These are phyloP conservation scores for Paralichthys olivaceus DNA, from an alignment of 2,113 vertebrate species.

Conservation along the genomic window DNA sequence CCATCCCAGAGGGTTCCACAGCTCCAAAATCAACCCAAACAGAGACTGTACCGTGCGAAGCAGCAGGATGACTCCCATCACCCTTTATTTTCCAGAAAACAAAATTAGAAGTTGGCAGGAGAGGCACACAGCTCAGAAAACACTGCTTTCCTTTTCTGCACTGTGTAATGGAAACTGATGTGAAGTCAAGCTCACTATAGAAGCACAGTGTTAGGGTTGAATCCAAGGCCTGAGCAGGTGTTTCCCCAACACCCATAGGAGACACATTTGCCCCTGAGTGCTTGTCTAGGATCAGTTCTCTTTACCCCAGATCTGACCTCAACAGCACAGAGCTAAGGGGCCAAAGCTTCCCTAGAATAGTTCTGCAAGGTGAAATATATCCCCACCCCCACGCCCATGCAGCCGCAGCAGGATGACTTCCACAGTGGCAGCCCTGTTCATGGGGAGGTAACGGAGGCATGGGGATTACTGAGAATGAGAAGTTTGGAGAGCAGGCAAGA, in stretches of 20 bases:
- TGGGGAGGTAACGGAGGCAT: not conserved
- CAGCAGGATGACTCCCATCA: slow-evolving; percentile 25
- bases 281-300: slow-evolving; percentile 22
- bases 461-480: slow-evolving; percentile 17
- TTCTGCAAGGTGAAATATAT: not conserved
- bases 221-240: slow-evolving; percentile 45
- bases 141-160: slow-evolving; percentile 33
- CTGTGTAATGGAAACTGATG: slow-evolving; percentile 41
- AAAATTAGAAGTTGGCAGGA: slow-evolving; percentile 49
- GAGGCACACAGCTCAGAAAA: slow-evolving; percentile 47
- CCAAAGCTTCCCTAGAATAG: slow-evolving; percentile 4
- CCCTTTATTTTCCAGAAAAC: slow-evolving; percentile 51
- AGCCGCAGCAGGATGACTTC: slow-evolving; percentile 2
- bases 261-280: slow-evolving; percentile 1
- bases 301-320: slow-evolving; percentile 23
- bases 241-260: slow-evolving; percentile 30
- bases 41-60: slow-evolving; percentile 41
- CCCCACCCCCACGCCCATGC: not conserved
- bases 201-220: slow-evolving; percentile 48
- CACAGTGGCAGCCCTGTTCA: slow-evolving; percentile 19
- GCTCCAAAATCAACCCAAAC: slow-evolving; percentile 62
- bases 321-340: not conserved
- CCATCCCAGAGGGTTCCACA: slow-evolving; percentile 47
- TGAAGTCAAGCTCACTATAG: slow-evolving; percentile 33
- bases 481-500: not conserved